phyloP scores from a whole-genome alignment of 2,888 invertebrate species.

The Salticus scenicus region DNA sequence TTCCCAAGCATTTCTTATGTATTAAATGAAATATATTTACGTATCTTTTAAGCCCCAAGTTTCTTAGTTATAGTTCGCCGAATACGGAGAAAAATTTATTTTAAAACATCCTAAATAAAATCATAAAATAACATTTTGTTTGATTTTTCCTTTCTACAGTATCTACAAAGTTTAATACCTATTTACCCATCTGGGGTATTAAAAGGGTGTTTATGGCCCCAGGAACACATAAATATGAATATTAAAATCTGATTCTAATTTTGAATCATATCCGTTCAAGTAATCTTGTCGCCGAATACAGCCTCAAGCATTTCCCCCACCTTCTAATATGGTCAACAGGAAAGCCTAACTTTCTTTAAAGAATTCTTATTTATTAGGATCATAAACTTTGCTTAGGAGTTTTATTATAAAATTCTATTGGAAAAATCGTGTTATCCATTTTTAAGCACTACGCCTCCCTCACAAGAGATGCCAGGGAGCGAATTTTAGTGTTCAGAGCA shows the following conservation, averaged over 20 bases:
- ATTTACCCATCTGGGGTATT: slow-evolving; percentile 65
- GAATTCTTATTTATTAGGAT: slow-evolving; percentile 68
- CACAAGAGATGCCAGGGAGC: not conserved
- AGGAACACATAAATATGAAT: slow-evolving; percentile 68
- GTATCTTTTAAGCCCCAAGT: too few relatives aligned
- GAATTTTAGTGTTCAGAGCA: slow-evolving; percentile 55
- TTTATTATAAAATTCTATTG: slow-evolving; percentile 70
- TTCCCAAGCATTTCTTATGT: too few relatives aligned
- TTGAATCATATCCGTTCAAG: slow-evolving; percentile 63
- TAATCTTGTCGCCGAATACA: slow-evolving; percentile 60
- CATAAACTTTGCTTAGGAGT: slow-evolving; percentile 69
- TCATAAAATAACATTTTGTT: slow-evolving; percentile 64
- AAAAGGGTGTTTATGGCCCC: slow-evolving; percentile 67
- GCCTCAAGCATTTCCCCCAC: slow-evolving; percentile 4
- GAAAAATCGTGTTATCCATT: slow-evolving; percentile 69
- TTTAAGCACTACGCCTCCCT: slow-evolving; percentile 51
- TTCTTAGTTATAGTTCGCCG: too few relatives aligned
- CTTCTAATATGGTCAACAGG: slow-evolving; percentile 42
- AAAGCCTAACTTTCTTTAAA: slow-evolving; percentile 55
- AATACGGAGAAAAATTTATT: not conserved
- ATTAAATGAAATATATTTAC: too few relatives aligned
- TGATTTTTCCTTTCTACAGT: slow-evolving; percentile 36
- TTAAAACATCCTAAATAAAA: slow-evolving; percentile 13
- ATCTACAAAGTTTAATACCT: slow-evolving; percentile 55
- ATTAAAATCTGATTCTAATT: slow-evolving; percentile 68